phyloP scores from a whole-genome alignment of 2,888 invertebrate species.

The Diarsia brunnea region DNA sequence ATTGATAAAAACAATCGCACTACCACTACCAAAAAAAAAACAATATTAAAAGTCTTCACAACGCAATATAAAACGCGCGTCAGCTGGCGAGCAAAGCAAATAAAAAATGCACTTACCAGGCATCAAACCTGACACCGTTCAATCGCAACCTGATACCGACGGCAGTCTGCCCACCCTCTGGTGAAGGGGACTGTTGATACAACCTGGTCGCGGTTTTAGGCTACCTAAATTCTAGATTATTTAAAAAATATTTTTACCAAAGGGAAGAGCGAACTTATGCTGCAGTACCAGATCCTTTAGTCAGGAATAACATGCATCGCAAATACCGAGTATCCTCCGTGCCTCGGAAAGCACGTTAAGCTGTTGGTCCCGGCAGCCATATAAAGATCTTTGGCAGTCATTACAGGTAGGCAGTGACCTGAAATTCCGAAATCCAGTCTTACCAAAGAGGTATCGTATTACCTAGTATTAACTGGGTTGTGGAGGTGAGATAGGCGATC shows the following conservation, averaged over 20 bases:
- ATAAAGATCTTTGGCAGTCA: no score
- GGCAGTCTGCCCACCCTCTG: conserved; percentile 52
- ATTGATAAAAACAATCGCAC: conserved; percentile 16
- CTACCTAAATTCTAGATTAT: conserved; percentile 18
- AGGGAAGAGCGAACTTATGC: background rate
- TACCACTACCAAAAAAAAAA: conserved; percentile 41
- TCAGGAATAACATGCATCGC: background rate
- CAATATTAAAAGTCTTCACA: conserved; percentile 45
- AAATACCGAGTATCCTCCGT: no score
- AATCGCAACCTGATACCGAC: conserved; percentile 76
- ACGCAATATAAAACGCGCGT: conserved; percentile 65
- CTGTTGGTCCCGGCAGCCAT: no score
- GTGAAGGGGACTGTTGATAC: conserved; percentile 38
- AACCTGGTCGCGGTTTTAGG: conserved; percentile 23
- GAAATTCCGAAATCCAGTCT: no score
- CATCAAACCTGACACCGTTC: conserved; percentile 80
- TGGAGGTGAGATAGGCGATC: no score
- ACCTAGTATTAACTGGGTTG: no score
- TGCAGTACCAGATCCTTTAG: background rate
- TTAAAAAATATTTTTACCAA: background rate
- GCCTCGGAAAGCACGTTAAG: no score
- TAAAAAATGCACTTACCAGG: conserved; percentile 74
- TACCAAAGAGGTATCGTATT: no score
- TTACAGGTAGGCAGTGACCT: no score
- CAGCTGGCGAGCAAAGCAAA: conserved; percentile 76